phyloP scores from a whole-genome alignment of 1,140 invertebrate species.

The Saccostrea cuccullata region DNA sequence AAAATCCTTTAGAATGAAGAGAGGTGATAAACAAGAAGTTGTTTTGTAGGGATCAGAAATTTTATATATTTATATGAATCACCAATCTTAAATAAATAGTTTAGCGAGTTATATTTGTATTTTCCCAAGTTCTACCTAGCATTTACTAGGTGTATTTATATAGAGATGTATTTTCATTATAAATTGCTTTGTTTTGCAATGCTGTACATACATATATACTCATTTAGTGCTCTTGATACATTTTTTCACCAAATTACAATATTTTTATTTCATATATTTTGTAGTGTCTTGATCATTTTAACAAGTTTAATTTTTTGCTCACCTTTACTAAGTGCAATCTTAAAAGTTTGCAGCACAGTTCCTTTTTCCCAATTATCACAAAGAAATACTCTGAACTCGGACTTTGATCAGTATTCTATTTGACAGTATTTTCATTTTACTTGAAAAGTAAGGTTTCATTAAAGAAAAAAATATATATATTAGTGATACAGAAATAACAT shows the following conservation, averaged over 20 bases:
- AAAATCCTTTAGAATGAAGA: background rate
- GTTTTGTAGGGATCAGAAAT: background rate
- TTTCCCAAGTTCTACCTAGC: background rate
- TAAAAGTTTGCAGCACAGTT: background rate
- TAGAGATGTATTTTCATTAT: background rate
- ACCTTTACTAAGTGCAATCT: background rate
- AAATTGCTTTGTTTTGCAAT: background rate
- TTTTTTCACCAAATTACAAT: background rate
- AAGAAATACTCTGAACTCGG: background rate
- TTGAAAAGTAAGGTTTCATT: background rate
- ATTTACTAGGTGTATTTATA: background rate
- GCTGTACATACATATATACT: background rate
- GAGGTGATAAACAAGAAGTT: background rate
- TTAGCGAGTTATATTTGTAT: background rate
- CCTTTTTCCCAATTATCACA: background rate
- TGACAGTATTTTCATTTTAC: background rate
- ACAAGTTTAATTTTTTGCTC: background rate
- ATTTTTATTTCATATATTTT: background rate
- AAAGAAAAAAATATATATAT: background rate
- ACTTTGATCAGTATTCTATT: background rate
- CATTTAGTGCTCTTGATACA: background rate
- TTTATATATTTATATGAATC: conserved; percentile 17
- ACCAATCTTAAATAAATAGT: background rate
- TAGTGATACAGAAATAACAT: background rate
- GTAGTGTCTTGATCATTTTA: background rate